Base-by-base conservation (phyloP, 2,797 vertebrate genomes). In the Pyrocephalus nanus region DNA sequence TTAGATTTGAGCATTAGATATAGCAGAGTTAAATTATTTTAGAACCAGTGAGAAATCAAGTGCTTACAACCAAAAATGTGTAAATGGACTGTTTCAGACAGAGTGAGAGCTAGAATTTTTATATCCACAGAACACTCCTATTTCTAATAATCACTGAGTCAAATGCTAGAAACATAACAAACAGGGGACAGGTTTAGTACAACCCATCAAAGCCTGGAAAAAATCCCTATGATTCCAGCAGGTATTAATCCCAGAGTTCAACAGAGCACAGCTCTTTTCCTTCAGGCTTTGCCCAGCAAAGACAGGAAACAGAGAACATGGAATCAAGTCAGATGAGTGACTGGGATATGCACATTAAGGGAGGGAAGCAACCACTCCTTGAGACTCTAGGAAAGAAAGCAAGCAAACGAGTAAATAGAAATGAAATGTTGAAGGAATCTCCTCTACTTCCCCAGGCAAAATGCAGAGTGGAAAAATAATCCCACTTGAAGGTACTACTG, bases 1-100 rank as follows among this genome's bases (percentile, higher is more conserved):
- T 94, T 67, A 97, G 69, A 97, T 96, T 96, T 97, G 80, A 97
- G 85, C 91, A 97, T 97, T 87, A 97, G 92, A 97, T 84, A 96
- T 18, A 96, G 83, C 92, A 78, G 34, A 77, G 71, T 71, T 88
- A 94, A 95, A 75, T 71, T 67, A 89, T 50, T 84, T 91, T 22
- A 95, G 48, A 95, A 88, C 13, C 61, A 72, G 30, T n/a, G 45
- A 93, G 55, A 93, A 85, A 40, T 82, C 60, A 66, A 95, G 50
- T 7, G 40, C 60, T 84, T 88, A 82, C 15, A 83, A 88, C 5
- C 16, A 88, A 91, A 15, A 29, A 54, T 19, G 71, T 47, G 45
- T 32, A 94, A 90, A 93, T 2, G 9, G 36, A 88, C 40, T n/a
- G 32, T 15, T 90, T 93, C 27, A 69, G 43, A 83, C 5, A 80